Evolutionary conservation across 1,140 invertebrate genomes (phyloP).

Genomic region (Brachionus koreanus): DNA sequence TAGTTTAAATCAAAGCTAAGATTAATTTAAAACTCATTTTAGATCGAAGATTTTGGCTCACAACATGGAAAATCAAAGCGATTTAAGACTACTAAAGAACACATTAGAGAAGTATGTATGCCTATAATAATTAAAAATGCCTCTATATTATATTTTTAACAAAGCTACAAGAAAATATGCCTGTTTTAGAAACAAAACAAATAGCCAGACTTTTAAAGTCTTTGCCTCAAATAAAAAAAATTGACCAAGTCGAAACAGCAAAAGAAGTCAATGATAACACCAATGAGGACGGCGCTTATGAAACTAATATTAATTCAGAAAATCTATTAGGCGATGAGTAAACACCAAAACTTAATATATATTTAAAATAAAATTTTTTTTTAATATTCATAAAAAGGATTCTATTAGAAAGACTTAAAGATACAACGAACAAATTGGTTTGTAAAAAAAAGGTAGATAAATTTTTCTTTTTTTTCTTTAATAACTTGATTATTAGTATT

Average conservation of each 20-base stretch:
- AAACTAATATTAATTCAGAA: background rate
- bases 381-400: background rate
- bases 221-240: background rate
- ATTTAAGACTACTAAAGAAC: constrained; percentile 15
- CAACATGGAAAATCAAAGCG: constrained; percentile 22
- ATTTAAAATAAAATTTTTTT: background rate
- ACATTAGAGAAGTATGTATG: constrained; percentile 18
- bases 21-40: background rate
- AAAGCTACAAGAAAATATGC: constrained; percentile 34
- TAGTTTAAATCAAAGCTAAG: background rate
- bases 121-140: background rate
- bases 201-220: background rate
- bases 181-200: constrained; percentile 34
- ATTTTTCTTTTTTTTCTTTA: too few relatives aligned
- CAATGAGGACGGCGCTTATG: background rate
- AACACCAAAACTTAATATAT: too few relatives aligned
- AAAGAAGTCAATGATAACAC: background rate
- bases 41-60: constrained; percentile 33
- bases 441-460: constrained; percentile 2
- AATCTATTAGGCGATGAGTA: background rate
- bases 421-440: background rate
- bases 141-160: background rate
- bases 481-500: too few relatives aligned
- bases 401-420: background rate
- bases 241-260: background rate